Conservation (phyloP, 2,797 vertebrate genomes). For the Hafferia zeledoni region DNA sequence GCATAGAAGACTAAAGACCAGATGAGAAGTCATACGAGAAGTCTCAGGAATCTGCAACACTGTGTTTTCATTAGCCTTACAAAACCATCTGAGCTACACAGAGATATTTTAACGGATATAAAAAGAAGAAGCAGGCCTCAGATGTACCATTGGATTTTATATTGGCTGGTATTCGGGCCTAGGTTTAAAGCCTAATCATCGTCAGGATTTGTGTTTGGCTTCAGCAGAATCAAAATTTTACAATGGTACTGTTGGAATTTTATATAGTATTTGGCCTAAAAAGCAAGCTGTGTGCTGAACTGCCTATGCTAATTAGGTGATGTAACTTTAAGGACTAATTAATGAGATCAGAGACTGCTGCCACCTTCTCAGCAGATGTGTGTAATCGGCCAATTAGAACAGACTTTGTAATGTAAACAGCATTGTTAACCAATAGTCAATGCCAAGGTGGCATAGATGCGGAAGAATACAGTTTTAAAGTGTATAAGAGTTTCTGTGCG, state of each 20-base stretch:
- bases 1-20: not conserved
- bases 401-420: too few relatives aligned
- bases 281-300: too few relatives aligned
- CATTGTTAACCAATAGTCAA: too few relatives aligned
- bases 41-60: not conserved
- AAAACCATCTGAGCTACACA: not conserved
- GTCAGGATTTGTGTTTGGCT: not conserved
- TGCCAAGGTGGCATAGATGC: too few relatives aligned
- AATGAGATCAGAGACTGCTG: too few relatives aligned
- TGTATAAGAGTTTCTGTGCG: too few relatives aligned
- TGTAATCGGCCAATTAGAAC: too few relatives aligned
- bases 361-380: too few relatives aligned
- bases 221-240: not conserved
- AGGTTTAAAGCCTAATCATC: not conserved
- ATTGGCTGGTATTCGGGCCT: not conserved
- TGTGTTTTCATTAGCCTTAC: not conserved
- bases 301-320: too few relatives aligned
- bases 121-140: not conserved
- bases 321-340: too few relatives aligned
- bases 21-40: not conserved
- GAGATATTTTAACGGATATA: not conserved
- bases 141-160: not conserved
- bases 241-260: not conserved
- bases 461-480: too few relatives aligned
- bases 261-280: too few relatives aligned